phyloP scores from a whole-genome alignment of 2,113 vertebrate genomes.

The Columba livia region DNA sequence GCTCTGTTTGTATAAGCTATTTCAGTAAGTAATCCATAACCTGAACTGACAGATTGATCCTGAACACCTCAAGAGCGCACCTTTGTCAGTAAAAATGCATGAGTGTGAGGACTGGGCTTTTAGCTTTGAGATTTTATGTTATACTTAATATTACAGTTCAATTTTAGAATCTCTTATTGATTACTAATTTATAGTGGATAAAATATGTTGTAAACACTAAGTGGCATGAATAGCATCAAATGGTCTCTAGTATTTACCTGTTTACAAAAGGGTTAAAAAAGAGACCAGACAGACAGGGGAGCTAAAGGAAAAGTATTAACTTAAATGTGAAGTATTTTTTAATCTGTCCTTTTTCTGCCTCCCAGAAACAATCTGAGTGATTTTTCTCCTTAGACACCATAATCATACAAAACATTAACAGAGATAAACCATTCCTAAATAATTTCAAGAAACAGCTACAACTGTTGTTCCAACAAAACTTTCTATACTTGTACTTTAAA shows the following conservation, averaged over 20 bases:
- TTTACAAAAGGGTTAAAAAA: not conserved
- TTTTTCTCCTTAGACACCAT: not conserved
- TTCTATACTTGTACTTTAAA: not conserved
- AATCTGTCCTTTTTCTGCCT: not conserved
- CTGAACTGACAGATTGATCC: not conserved
- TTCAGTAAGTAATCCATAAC: not conserved
- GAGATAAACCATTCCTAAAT: not conserved
- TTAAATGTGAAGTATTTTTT: not conserved
- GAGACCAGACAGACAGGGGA: not conserved
- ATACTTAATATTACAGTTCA: not conserved
- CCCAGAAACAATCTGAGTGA: not conserved
- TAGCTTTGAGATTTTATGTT: not conserved
- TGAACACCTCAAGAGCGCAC: not conserved
- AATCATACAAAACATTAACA: not conserved
- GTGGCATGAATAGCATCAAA: not conserved
- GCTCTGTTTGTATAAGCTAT: not conserved
- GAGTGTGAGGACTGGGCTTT: not conserved
- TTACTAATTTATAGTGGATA: not conserved
- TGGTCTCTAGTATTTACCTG: not conserved
- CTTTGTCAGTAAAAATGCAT: not conserved
- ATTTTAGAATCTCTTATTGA: not conserved
- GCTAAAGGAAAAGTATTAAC: not conserved
- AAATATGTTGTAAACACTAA: rapidly evolving
- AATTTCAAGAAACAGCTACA: not conserved
- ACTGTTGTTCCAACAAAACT: not conserved